These are phyloP conservation scores for Isaurus tuberculatus DNA, from an alignment of 92 coral and sea anemone genomes.

Conservation along the genomic window DNA sequence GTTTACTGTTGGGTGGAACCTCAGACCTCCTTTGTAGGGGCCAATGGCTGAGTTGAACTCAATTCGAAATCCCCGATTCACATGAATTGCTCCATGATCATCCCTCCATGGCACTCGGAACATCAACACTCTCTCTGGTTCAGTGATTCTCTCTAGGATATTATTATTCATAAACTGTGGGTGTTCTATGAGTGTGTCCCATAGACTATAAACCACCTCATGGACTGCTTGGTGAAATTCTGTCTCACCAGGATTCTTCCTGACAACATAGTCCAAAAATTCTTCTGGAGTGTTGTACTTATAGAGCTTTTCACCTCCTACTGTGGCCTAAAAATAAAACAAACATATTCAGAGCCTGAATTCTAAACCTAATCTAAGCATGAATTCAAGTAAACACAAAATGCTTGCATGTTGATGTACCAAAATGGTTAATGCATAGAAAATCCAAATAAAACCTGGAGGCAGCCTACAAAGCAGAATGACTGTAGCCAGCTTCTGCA, in stretches of 20 bases:
- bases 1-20: constrained; percentile 87
- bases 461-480: no score
- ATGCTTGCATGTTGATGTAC: no score
- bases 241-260: constrained; percentile 76
- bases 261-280: constrained; percentile 60
- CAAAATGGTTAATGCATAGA: no score
- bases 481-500: no score
- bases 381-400: no score
- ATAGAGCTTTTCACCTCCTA: constrained; percentile 13
- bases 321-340: constrained; percentile 22
- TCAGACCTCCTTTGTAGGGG: constrained; percentile 86
- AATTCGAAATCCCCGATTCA: constrained; percentile 84
- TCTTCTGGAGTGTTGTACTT: constrained; percentile 70
- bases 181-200: constrained; percentile 71
- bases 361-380: no score
- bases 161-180: constrained; percentile 67
- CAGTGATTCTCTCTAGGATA: constrained; percentile 84
- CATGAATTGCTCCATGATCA: constrained; percentile 74
- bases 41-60: constrained; percentile 93
- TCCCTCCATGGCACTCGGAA: constrained; percentile 92
- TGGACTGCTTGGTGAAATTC: constrained; percentile 94
- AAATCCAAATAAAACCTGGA: no score
- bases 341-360: background rate
- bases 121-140: constrained; percentile 89
- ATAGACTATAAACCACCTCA: constrained; percentile 75